Evolutionary conservation across 1,140 invertebrate genomes (phyloP), one percentile per base, ranked within the genome.

Genomic region (Solenopsis fugax): DNA sequence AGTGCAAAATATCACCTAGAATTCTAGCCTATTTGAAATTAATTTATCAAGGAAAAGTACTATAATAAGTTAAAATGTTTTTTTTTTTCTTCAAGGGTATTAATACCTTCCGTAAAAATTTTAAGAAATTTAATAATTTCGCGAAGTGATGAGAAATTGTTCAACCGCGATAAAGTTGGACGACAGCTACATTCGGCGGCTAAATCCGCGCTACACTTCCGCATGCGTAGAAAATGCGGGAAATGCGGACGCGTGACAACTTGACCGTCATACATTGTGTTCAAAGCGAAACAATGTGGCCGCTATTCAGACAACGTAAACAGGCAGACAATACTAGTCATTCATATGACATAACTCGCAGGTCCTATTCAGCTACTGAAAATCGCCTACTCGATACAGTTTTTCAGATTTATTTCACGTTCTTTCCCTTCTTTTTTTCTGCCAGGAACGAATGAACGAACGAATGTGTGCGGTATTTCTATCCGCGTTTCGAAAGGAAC

Each of bases 261-360:
- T 75, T 84, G 69, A 62, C 80, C 65, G 69, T 84, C 69, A 73
- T 84, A 62, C 41, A 75, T 75, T 54, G 54, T 18, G 24, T 73
- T 67, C 41, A 29, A 84, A 62, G 54, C 54, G 41, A 62, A 84
- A 84, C 80, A 84, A 84, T 84, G 69, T 75, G 18, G 24, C 16
- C 52, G 41, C 69, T 21, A 75, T 84, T 84, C 80, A 84, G 29
- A 34, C n/a, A 60, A 75, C 41, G 69, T 84, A 84, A 84, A 84
- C 45, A 62, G 24, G 41, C 37, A 73, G 80, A 84, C 80, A 84
- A 84, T 84, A 72, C 69, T 56, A 50, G 69, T 84, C 80, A 84
- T 75, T 45, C 80, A 60, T 84, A 75, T 84, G 80, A 75, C 54
- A 84, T 84, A 84, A 84, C 80, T 75, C 80, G 41, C 16, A 56